Evolutionary conservation across 1,140 invertebrate species (phyloP), one percentile per base, ranked within the genome.

Genomic region (Acromyrmex charruanus): DNA sequence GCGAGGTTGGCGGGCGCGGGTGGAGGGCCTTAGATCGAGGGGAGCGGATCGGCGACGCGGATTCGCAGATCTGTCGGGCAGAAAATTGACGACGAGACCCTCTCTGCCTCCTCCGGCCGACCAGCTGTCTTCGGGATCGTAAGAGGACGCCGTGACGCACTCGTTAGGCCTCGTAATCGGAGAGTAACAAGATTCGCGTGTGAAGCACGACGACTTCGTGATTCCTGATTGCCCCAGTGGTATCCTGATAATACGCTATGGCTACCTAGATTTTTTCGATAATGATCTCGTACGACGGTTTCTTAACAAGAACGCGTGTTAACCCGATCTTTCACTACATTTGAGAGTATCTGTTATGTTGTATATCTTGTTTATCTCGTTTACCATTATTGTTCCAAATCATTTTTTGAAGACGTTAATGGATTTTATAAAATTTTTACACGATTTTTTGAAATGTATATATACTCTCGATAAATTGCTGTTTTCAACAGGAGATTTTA

Each of bases 1-100:
- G 16, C 25, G 39, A 69, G 68, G 51, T 61, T 5, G 85, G 31
- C 77, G 75, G 44, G 66, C 9, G 86, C 65, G 72, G 87, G 63
- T 63, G 88, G 69, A 77, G 84, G 80, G 69, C 72, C 55, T 87
- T 79, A 79, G 87, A 85, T 77, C 80, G 85, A 66, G 68, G 77
- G 65, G 86, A 90, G 84, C 80, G 84, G 84, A 87, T 92, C 89
- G 87, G 69, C 85, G 91, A 92, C 89, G 89, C 85, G 90, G 87
- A 92, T 93, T 93, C 88, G 88, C 92, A 91, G 87, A 92, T 93
- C 91, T 93, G 92, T 93, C 88, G 89, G 92, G 87, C 91, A 93
- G 89, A 93, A 93, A 93, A 93, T 93, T 93, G 90, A 88, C 82
- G 86, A 79, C 69, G 69, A 77, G 63, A 58, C 84, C 86, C 87